phyloP scores from a whole-genome alignment of 2,888 invertebrate species.

The Lepas anatifera region DNA sequence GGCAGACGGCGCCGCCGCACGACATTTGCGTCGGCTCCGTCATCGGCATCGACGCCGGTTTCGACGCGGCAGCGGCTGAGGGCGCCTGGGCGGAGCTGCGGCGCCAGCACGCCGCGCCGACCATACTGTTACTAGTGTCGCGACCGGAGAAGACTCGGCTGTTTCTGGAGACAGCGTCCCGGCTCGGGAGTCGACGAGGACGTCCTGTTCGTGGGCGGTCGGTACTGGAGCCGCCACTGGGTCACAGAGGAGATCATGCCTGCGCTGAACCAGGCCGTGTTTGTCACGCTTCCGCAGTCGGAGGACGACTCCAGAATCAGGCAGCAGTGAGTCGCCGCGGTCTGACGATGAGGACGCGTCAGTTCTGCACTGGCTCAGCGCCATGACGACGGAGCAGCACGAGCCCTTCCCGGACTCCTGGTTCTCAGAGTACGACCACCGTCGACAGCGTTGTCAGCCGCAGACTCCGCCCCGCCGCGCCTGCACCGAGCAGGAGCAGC shows the following conservation, averaged over 20 bases:
- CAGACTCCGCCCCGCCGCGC: conserved; percentile 24
- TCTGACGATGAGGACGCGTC: too few relatives aligned
- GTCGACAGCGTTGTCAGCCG: conserved; percentile 31
- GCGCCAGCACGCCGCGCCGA: conserved; percentile 22
- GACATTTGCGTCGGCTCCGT: conserved; percentile 30
- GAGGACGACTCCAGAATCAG: too few relatives aligned
- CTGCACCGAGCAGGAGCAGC: neutral
- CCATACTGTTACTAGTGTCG: conserved; percentile 33
- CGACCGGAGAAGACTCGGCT: conserved; percentile 29
- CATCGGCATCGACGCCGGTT: conserved; percentile 26
- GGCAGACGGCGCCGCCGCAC: conserved; percentile 24
- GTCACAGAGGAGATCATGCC: conserved; percentile 27
- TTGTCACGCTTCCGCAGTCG: conserved; percentile 25
- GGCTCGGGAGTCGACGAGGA: conserved; percentile 26
- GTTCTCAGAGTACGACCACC: conserved; percentile 36
- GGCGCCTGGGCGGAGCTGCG: conserved; percentile 21
- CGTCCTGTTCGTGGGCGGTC: conserved; percentile 32
- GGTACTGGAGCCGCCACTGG: conserved; percentile 29
- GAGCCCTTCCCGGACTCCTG: conserved; percentile 34
- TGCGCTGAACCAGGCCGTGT: conserved; percentile 29
- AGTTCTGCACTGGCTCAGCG: conserved; percentile 30
- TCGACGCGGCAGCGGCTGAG: conserved; percentile 22
- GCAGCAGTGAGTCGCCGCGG: too few relatives aligned
- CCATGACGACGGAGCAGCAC: conserved; percentile 30
- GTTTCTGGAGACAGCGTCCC: conserved; percentile 32